Evolutionary conservation across 2,888 invertebrate genomes (phyloP), one percentile per base, ranked within the genome.

Genomic region (Tenthredo distinguenda): DNA sequence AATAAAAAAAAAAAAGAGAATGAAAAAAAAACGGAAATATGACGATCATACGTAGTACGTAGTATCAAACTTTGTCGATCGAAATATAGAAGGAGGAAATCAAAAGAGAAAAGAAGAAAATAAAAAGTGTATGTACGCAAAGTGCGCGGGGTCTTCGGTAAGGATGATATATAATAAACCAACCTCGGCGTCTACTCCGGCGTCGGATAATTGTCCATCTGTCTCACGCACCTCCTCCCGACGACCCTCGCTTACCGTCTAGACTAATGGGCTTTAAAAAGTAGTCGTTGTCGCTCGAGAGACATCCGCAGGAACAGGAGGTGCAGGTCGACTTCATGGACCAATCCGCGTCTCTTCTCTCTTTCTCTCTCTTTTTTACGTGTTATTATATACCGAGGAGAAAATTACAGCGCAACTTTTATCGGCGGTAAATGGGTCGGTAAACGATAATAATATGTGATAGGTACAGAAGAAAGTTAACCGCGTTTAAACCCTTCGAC

Each of bases 251-350:
- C 47, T 37, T 62, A 50, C 40, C 26, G 82, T 83, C 82, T 83
- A 83, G 82, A 83, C 82, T 83, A 83, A 83, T 83, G 82, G 82
- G 65, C 82, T 83, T 83, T 68, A 83, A 83, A 83, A 83, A 83
- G 82, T 68, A 83, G 82, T 83, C 68, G 65, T 47, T 47, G 58
- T 79, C 79, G 79, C 79, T 79, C 68, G 47, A 21, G 82, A 65
- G 65, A 68, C 68, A 83, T 83, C 43, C 58, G 15, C 62, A 62
- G 62, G 34, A 55, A 50, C 34, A 74, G 72, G 26, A 74, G 72
- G 40, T 43, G 40, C 43, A 74, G 43, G 43, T 74, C 74, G 43
- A 47, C 43, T 74, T n/a, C 77, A 26, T 55, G 77, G 47, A 31
- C 72, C 43, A 26, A 74, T 74, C 9, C 40, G 12, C 50, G 9